Evolutionary conservation across 2,113 vertebrate species (phyloP), one percentile per base, ranked within the genome.

Genomic region (Emydura subglobosa): DNA sequence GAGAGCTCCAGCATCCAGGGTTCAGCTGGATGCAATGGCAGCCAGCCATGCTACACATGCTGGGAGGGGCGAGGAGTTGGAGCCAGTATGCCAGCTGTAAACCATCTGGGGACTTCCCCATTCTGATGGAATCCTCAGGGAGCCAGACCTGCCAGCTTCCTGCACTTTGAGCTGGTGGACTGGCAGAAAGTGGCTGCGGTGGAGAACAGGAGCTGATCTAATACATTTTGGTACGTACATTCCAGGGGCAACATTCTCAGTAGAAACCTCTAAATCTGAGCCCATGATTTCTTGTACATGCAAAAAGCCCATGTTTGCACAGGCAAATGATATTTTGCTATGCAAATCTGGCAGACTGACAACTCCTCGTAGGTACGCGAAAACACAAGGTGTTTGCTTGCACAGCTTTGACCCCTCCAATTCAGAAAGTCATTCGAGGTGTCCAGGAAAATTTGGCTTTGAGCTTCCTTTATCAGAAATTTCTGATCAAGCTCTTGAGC

Each of bases 211-310:
- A 47, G 24, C 42, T 14, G 42, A 78, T 24, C 22, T 47, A 47
- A 27, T 47, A 47, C 74, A 27, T 47, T 78, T 74, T 42, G 10
- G n/a, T 74, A 74, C n/a, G 24, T 14, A 44, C 1, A 10, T 44
- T 39, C 72, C 24, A 24, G 65, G n/a, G 4, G 42, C 74, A 78
- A 47, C 27, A 29, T 78, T 78, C 44, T 78, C 42, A 78, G 9
- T 12, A 47, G 74, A 44, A 78, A 44, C 2, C 51, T 24, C 59
- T n/a, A 51, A 5, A 2, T 14, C 24, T 6, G 31, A 92, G 53
- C 81, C 65, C 31, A 78, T 2, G 1, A 59, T 79, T 82, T 53
- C 13, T 0, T 34, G 54, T 0, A 2, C 1, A n/a, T 1, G 83
- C 24, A 27, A 83, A 89, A 89, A 24, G 39, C 42, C 34, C 53